These are phyloP conservation scores for Menura novaehollandiae DNA, from an alignment of 2,113 vertebrate genomes.

Conservation along the genomic window DNA sequence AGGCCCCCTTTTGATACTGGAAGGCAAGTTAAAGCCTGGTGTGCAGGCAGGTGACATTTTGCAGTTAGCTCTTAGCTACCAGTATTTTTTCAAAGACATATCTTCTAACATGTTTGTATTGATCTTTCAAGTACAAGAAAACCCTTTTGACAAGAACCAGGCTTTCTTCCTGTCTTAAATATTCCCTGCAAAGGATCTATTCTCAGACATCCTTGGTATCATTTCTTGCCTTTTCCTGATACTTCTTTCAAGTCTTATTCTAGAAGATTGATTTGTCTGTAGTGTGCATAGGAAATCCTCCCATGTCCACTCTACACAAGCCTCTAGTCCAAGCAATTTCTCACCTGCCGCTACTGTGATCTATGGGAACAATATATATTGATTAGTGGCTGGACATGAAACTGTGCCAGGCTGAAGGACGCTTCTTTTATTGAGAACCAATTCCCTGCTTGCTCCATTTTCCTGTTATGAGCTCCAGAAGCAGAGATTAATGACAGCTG, in stretches of 20 bases:
- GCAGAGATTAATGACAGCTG: conserved; percentile 50
- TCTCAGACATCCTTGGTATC: not conserved
- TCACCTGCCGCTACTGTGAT: conserved; percentile 41
- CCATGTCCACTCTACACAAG: not conserved
- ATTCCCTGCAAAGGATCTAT: not conserved
- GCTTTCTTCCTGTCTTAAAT: not conserved
- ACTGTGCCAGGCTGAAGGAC: conserved; percentile 51
- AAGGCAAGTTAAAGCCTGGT: not conserved
- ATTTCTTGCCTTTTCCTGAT: not conserved
- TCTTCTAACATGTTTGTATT: not conserved
- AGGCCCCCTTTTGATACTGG: not conserved
- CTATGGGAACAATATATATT: conserved; percentile 61
- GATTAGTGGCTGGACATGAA: conserved; percentile 61
- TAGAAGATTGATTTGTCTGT: conserved; percentile 45
- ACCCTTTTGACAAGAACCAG: not conserved
- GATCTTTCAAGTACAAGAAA: not conserved
- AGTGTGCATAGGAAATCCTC: conserved; percentile 29
- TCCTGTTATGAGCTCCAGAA: conserved; percentile 60
- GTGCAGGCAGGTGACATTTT: not conserved
- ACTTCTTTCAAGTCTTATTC: not conserved
- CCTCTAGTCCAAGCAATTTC: conserved; percentile 40
- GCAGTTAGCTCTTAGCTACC: not conserved
- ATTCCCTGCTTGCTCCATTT: conserved; percentile 60
- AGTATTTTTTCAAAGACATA: not conserved
- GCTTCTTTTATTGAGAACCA: conserved; percentile 53